Base-by-base conservation (phyloP, 2,888 invertebrate genomes). In the Dynastes grantii region DNA sequence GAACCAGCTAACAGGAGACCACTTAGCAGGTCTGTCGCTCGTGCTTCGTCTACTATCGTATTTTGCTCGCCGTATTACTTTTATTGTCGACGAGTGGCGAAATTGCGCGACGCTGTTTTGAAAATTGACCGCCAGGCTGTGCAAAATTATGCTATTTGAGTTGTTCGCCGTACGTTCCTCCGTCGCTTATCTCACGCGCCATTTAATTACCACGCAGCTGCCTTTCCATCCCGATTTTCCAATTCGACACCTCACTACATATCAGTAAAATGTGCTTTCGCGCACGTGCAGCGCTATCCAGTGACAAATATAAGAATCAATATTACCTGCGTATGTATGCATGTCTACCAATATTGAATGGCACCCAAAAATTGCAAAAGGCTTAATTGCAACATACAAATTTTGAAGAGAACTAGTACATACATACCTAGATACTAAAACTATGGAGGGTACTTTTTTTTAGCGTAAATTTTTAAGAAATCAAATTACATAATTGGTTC, bases 41-140 rank as follows among this genome's bases (percentile, higher is more conserved):
- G 61, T 40, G 73, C 73, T 53, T 73, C 40, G 58, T 73, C 73
- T 27, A 45, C 73, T 61, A 58, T 58, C 73, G 49, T 65, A 65
- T 40, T 27, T 11, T 73, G 37, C 37, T 58, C 32, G 73, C 73
- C 37, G 58, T 61, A 32, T 55, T 61, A 73, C 61, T 73, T 73
- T 73, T 73, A 73, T 58, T 58, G 73, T 45, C 53, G 22, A 40
- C 45, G 73, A 73, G 40, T 45, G 61, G 73, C 58, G 61, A 73
- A 68, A 61, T 40, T 40, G 73, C 45, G 61, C 45, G 58, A 58
- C 45, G 73, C 61, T 22, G 73, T 73, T 58, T 58, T 73, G 73
- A 73, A 61, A 73, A 73, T 73, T 73, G 73, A 27, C 73, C 73
- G 73, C 58, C 73, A 61, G 73, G 58, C 73, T 61, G 73, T 73